Percentiles rank a stretch among this genome's conserved stretches.
These are phyloP conservation scores for Macquaria australasica DNA, from an alignment of 2,113 vertebrate species.

Conservation along the genomic window DNA sequence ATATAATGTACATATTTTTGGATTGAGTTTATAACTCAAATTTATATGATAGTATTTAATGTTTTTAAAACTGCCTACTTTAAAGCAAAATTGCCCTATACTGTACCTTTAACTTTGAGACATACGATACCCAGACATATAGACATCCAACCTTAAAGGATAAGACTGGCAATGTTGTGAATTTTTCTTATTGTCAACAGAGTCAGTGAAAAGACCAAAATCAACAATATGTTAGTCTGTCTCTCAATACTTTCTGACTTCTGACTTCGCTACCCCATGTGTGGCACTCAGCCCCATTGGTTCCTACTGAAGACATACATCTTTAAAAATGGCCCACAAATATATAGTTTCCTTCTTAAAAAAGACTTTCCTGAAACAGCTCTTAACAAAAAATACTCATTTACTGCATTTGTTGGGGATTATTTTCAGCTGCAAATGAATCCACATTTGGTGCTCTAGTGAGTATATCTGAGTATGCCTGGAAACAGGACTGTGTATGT, in stretches of 20 bases:
- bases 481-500: too few relatives aligned
- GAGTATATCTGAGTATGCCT: too few relatives aligned
- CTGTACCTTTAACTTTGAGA: background rate
- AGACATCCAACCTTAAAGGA: background rate
- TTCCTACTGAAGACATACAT: background rate
- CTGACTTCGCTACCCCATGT: too few relatives aligned
- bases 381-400: too few relatives aligned
- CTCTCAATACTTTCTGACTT: background rate
- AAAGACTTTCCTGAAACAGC: too few relatives aligned
- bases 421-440: too few relatives aligned
- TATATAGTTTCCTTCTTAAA: too few relatives aligned
- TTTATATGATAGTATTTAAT: background rate
- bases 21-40: background rate
- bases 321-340: too few relatives aligned
- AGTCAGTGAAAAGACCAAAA: too few relatives aligned
- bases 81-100: background rate
- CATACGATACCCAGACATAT: background rate
- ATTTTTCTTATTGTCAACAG: background rate
- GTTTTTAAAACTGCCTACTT: background rate
- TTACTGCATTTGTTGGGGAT: too few relatives aligned
- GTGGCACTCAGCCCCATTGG: background rate
- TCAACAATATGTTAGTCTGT: too few relatives aligned
- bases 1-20: background rate
- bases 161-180: background rate
- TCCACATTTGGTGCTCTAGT: too few relatives aligned